These are phyloP conservation scores for Moxostoma hubbsi DNA, from an alignment of 2,797 vertebrate genomes.

Conservation along the genomic window DNA sequence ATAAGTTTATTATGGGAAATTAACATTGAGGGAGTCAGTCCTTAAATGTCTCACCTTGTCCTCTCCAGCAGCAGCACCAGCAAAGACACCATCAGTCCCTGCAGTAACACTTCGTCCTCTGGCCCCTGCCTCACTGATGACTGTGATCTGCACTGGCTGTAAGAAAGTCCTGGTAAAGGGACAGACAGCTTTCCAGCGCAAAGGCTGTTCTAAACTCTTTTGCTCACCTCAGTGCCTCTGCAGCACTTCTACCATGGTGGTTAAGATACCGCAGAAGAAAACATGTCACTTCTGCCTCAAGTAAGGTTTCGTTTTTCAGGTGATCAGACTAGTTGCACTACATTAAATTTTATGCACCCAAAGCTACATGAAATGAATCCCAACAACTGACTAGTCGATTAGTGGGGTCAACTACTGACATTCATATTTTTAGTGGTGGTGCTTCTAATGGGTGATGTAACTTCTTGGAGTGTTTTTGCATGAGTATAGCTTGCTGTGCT, in stretches of 20 bases:
- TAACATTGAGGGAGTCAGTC: background rate
- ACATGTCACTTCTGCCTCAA: conserved; percentile 90
- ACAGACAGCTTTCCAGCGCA: conserved; percentile 97
- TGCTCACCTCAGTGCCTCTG: conserved; percentile 96
- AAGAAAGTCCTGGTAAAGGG: conserved; percentile 92
- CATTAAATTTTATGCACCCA: too few relatives aligned
- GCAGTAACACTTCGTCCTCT: background rate
- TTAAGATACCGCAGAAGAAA: conserved; percentile 77
- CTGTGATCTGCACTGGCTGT: conserved; percentile 90
- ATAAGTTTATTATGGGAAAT: background rate
- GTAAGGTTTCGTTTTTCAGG: conserved; percentile 55
- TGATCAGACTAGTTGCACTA: background rate
- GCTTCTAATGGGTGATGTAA: too few relatives aligned
- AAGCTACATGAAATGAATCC: too few relatives aligned
- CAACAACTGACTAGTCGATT: too few relatives aligned
- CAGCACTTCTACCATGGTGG: conserved; percentile 76
- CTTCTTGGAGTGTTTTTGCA: too few relatives aligned
- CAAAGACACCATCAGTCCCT: background rate
- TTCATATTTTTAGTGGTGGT: too few relatives aligned
- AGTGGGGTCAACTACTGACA: too few relatives aligned
- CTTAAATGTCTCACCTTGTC: background rate
- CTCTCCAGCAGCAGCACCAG: background rate
- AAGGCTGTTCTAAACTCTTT: conserved; percentile 92
- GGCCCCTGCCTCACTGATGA: conserved; percentile 57
- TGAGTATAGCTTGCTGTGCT: too few relatives aligned